Evolutionary conservation across 2,888 invertebrate species (phyloP).

Genomic region (Drosophila setosimentum): DNA sequence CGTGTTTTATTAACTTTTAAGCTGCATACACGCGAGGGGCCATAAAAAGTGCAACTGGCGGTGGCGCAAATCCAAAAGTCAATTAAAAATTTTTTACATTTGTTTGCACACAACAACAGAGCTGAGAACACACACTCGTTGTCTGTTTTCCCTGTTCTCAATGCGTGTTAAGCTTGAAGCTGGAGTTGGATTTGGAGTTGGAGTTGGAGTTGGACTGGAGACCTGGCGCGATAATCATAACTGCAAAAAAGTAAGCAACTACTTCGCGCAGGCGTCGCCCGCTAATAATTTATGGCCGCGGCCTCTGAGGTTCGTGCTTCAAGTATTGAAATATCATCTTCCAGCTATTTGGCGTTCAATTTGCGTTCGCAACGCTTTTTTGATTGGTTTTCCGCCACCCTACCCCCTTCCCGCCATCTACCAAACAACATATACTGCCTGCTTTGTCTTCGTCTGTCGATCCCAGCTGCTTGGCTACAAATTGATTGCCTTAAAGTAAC

Average conservation of each 20-base stretch:
- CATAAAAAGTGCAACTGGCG: slow-evolving; percentile 80
- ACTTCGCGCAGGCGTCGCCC: slow-evolving; percentile 76
- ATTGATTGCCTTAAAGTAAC: slow-evolving; percentile 82
- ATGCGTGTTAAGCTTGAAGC: slow-evolving; percentile 21
- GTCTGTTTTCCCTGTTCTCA: slow-evolving; percentile 18
- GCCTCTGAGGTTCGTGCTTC: slow-evolving; percentile 19
- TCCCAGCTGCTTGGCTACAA: slow-evolving; percentile 62
- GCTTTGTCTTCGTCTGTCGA: slow-evolving; percentile 10
- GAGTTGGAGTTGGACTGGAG: not conserved
- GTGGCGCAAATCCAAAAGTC: slow-evolving; percentile 75
- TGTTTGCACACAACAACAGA: slow-evolving; percentile 74
- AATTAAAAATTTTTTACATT: slow-evolving; percentile 82
- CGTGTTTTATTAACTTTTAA: slow-evolving; percentile 85
- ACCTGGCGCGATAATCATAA: slow-evolving; percentile 80
- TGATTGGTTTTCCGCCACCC: slow-evolving; percentile 71
- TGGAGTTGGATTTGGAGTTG: not conserved
- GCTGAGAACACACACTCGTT: not conserved
- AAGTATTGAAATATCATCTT: slow-evolving; percentile 79
- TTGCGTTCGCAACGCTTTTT: slow-evolving; percentile 80
- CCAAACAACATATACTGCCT: slow-evolving; percentile 23
- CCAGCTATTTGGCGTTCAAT: slow-evolving; percentile 79
- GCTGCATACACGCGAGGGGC: slow-evolving; percentile 79
- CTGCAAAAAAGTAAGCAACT: slow-evolving; percentile 79
- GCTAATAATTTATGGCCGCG: slow-evolving; percentile 71
- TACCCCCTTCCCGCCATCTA: slow-evolving; percentile 14